These are phyloP conservation scores for Brachionus koreanus DNA, from an alignment of 1,140 invertebrate genomes.

Conservation along the genomic window DNA sequence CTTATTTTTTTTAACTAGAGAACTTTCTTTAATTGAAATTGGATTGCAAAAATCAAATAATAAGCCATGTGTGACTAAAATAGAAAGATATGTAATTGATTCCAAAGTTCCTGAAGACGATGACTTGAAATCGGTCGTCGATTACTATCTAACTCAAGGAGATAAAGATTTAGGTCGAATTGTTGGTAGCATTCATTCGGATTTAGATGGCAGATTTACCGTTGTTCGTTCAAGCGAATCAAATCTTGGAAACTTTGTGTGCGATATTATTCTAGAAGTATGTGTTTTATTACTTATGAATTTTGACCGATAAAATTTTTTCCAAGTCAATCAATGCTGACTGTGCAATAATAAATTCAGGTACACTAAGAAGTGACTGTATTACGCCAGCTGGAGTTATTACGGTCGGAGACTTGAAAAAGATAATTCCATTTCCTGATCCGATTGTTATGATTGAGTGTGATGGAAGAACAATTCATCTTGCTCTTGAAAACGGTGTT, in stretches of 20 bases:
- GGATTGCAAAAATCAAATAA: neutral
- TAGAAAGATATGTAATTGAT: conserved; percentile 38
- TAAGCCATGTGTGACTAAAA: neutral
- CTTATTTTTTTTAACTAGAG: neutral
- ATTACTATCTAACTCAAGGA: conserved; percentile 61
- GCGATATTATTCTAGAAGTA: conserved; percentile 11
- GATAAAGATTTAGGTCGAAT: conserved; percentile 73
- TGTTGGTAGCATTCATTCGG: conserved; percentile 73
- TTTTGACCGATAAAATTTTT: conserved; percentile 82
- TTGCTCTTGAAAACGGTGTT: conserved; percentile 74
- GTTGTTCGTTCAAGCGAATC: conserved; percentile 74
- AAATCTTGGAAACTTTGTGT: conserved; percentile 65
- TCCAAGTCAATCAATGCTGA: conserved; percentile 76
- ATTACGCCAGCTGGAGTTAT: conserved; percentile 73
- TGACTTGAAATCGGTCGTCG: conserved; percentile 26
- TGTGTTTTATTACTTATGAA: conserved; percentile 62
- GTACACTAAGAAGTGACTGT: conserved; percentile 73
- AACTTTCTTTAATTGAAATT: conserved; percentile 10
- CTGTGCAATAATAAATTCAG: conserved; percentile 77
- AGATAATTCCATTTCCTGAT: conserved; percentile 77
- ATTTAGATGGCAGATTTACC: conserved; percentile 76
- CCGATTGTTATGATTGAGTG: conserved; percentile 68
- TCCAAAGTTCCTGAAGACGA: conserved; percentile 13
- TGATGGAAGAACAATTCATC: conserved; percentile 15
- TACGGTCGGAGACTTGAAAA: conserved; percentile 74